phyloP scores from a whole-genome alignment of 2,888 invertebrate species.

The Eupithecia dodoneata region DNA sequence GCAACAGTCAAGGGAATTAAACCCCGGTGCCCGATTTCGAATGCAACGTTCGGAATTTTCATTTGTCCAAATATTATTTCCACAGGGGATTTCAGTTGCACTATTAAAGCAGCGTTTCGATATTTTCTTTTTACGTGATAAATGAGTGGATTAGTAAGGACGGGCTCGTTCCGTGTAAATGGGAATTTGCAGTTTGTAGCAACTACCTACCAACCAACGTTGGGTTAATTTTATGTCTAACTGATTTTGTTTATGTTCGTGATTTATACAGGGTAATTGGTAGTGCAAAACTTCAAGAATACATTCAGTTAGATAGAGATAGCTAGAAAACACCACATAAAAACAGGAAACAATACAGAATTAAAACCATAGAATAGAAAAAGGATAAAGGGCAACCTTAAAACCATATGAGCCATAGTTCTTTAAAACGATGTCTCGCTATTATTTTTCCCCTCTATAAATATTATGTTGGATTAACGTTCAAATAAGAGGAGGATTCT shows the following conservation, averaged over 20 bases:
- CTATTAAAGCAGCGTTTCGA: constrained; percentile 56
- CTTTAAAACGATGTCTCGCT: no score
- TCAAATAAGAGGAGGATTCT: background rate
- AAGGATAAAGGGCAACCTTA: no score
- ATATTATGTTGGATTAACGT: background rate
- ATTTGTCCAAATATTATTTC: constrained; percentile 80
- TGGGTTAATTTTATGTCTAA: constrained; percentile 15
- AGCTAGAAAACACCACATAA: no score
- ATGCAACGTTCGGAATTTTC: constrained; percentile 77
- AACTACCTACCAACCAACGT: background rate
- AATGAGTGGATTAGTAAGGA: constrained; percentile 57
- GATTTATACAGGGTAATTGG: background rate
- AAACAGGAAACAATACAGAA: no score
- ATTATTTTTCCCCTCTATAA: background rate
- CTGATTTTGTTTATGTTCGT: background rate
- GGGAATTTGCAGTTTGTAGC: constrained; percentile 14
- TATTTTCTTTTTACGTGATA: constrained; percentile 60
- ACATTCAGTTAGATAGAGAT: no score
- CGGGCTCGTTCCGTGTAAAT: constrained; percentile 21
- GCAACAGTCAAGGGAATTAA: constrained; percentile 83
- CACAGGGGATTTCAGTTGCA: constrained; percentile 62
- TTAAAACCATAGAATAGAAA: no score
- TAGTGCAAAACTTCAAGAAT: background rate
- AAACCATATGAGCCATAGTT: no score
- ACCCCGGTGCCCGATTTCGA: constrained; percentile 69